Evolutionary conservation across 2,888 invertebrate species (phyloP), one percentile per base, ranked within the genome.

Genomic region (Nesidiocoris tenuis): DNA sequence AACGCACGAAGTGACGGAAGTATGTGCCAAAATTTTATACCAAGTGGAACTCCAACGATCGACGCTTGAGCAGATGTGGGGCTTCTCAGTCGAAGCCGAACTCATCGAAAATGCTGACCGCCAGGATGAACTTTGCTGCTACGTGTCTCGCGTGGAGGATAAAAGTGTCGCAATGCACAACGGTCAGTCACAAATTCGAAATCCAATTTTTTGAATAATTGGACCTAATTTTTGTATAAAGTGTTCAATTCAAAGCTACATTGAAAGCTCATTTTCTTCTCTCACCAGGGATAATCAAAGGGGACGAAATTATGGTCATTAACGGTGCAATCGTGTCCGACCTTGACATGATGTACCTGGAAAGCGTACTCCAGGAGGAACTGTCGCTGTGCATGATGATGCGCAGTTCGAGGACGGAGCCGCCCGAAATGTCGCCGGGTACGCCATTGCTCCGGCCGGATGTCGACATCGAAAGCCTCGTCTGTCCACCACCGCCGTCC

Each of bases 271-370:
- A n/a, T n/a, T n/a, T n/a, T n/a, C n/a, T n/a, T n/a, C n/a, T n/a
- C n/a, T n/a, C n/a, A n/a, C n/a, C n/a, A 97, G 97, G 97, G 83
- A 92, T 98, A 84, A 95, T 96, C 85, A 94, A 96, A 87, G 93
- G 96, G 82, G 98, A 98, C 86, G 98, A 98, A 88, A 96, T 98
- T 85, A 95, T 98, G 92, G 96, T 98, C 85, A 96, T 98, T 86
- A 98, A 98, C 87, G 95, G 96, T 80, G 96, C 96, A 82, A 95
- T 97, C 84, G 96, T 98, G 81, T 95, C 95, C 83, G 97, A 98
- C 87, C 88, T 98, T 86, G 98, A 98, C 88, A 98, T 98, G 97
- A 97, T 98, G 94, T 97, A 96, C 87, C 89, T 98, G 84, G 98
- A 98, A 86, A 95, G 94, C 83, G 94, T 97, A 79, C 88, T 98